These are phyloP conservation scores for Syritta pipiens DNA, from an alignment of 2,888 invertebrate species.

Conservation along the genomic window DNA sequence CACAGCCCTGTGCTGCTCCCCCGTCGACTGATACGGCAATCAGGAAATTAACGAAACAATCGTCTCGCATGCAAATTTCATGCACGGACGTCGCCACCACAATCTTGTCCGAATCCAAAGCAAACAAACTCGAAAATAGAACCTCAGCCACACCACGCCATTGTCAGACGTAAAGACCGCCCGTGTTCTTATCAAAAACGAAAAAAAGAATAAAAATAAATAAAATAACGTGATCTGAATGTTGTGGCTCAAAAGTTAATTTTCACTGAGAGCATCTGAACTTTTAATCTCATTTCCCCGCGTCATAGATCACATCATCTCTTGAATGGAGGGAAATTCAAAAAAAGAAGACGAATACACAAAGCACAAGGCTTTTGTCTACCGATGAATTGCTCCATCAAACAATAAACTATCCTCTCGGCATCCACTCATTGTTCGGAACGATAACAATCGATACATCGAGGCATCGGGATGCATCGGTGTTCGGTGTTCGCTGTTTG, in stretches of 20 bases:
- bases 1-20: too few relatives aligned
- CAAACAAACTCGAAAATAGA: too few relatives aligned
- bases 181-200: background rate
- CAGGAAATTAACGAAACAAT: too few relatives aligned
- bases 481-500: too few relatives aligned
- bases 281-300: constrained; percentile 42
- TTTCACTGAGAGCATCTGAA: constrained; percentile 28
- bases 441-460: constrained; percentile 57
- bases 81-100: too few relatives aligned
- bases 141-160: background rate
- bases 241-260: constrained; percentile 16
- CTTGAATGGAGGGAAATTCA: background rate
- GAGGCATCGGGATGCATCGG: constrained; percentile 39
- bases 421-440: constrained; percentile 28
- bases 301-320: constrained; percentile 33
- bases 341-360: background rate
- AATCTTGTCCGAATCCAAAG: too few relatives aligned
- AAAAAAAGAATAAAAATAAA: background rate
- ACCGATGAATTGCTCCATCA: constrained; percentile 54
- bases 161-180: background rate
- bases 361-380: constrained; percentile 9
- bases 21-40: too few relatives aligned
- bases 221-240: constrained; percentile 10
- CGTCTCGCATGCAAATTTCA: too few relatives aligned
- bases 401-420: constrained; percentile 57